Conservation (phyloP, 2,888 invertebrate genomes). For the Tachina fera region DNA sequence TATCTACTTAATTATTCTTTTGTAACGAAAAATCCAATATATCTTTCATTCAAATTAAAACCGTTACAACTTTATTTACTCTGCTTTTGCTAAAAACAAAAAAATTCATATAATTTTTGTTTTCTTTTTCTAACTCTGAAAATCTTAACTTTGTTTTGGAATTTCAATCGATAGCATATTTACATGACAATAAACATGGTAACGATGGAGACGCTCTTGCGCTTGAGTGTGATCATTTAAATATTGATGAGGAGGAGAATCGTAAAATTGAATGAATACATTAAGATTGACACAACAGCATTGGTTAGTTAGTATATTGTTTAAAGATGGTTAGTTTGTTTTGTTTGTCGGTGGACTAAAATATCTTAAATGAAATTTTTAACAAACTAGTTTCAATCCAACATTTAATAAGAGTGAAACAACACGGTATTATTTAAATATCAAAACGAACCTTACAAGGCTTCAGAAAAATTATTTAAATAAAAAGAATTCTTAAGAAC, state of each 20-base stretch:
- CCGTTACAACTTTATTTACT: neutral
- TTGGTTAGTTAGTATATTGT: neutral
- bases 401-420: conserved; percentile 39
- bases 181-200: conserved; percentile 52
- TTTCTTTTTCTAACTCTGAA: too few relatives aligned
- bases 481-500: neutral
- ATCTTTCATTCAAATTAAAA: neutral
- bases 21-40: neutral
- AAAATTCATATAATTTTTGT: neutral
- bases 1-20: neutral
- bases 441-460: neutral
- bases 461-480: neutral
- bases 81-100: neutral
- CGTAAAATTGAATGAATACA: conserved; percentile 26
- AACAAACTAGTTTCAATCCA: conserved; percentile 52
- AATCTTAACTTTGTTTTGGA: neutral
- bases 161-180: conserved; percentile 17
- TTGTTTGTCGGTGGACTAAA: neutral
- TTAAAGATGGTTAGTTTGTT: conserved; percentile 14
- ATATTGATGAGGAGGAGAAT: conserved; percentile 33
- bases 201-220: neutral
- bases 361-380: conserved; percentile 22
- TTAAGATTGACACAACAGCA: neutral
- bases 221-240: conserved; percentile 17
- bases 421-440: conserved; percentile 24